Conservation (phyloP, 2,888 invertebrate genomes). For the Drosophila lacicola region DNA sequence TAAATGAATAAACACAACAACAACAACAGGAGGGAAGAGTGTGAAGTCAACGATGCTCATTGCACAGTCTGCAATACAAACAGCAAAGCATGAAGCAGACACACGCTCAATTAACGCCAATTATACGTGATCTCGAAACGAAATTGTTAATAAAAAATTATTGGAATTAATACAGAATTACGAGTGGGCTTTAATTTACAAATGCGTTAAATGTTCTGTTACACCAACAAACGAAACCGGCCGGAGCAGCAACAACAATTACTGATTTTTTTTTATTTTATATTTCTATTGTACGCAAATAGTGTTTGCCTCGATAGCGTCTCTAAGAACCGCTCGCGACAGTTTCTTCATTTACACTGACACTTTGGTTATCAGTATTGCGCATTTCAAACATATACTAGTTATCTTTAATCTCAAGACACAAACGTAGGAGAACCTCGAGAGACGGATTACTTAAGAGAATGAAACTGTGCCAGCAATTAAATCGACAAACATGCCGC, state of each 20-base stretch:
- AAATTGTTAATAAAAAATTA: constrained; percentile 71
- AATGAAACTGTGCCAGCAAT: constrained; percentile 7
- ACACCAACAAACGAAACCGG: constrained; percentile 36
- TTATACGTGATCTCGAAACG: constrained; percentile 66
- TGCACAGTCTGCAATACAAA: constrained; percentile 36
- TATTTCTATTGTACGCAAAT: constrained; percentile 32
- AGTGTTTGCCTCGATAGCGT: constrained; percentile 23
- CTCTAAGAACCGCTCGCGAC: constrained; percentile 64
- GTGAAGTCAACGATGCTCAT: constrained; percentile 15
- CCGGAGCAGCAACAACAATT: constrained; percentile 10
- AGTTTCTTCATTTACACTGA: constrained; percentile 75
- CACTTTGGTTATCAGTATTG: constrained; percentile 48
- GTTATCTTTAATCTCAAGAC: constrained; percentile 29
- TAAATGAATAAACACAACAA: constrained; percentile 55
- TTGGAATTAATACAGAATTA: constrained; percentile 52
- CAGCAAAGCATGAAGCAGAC: constrained; percentile 24
- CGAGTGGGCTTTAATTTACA: constrained; percentile 43
- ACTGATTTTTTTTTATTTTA: constrained; percentile 12
- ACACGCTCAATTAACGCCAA: constrained; percentile 75
- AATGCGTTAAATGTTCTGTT: constrained; percentile 28
- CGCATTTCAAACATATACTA: constrained; percentile 49
- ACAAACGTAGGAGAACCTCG: constrained; percentile 9
- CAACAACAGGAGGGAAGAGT: constrained; percentile 30
- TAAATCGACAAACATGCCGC: neutral
- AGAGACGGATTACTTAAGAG: constrained; percentile 14